phyloP scores from a whole-genome alignment of 2,113 vertebrate species.

The Corythornis cristatus region DNA sequence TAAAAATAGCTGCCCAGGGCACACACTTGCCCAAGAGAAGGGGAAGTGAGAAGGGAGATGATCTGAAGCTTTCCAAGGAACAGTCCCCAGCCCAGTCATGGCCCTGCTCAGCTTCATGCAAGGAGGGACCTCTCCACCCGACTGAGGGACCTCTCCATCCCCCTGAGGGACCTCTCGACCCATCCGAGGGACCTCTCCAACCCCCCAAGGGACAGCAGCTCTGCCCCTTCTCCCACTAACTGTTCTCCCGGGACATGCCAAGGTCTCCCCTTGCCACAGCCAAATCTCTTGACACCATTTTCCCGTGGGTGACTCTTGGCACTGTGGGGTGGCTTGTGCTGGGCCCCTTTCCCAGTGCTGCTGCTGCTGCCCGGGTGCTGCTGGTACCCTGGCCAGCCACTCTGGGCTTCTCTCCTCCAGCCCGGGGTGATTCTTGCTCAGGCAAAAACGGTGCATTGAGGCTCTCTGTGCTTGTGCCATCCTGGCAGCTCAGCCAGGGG shows the following conservation, averaged over 20 bases:
- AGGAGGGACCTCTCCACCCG: background rate
- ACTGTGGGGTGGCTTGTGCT: background rate
- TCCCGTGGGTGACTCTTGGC: background rate
- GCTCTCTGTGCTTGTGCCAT: background rate
- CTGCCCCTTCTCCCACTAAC: background rate
- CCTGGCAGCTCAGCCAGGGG: background rate
- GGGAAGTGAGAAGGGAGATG: slow-evolving; percentile 46
- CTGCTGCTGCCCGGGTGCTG: background rate
- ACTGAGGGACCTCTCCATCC: background rate
- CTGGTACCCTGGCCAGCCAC: accelerated
- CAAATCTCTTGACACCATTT: background rate
- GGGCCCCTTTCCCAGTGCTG: background rate
- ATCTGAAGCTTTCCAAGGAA: slow-evolving; percentile 28
- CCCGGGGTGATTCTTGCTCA: background rate
- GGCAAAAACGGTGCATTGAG: background rate
- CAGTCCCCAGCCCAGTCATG: background rate
- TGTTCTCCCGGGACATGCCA: accelerated
- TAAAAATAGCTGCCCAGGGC: slow-evolving; percentile 57
- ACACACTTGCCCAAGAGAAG: background rate
- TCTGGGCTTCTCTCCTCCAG: background rate
- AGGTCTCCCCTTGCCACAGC: background rate
- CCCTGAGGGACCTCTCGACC: background rate
- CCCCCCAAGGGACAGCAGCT: background rate
- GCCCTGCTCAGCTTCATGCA: accelerated
- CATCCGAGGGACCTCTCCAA: background rate